Base-by-base conservation (phyloP, 2,113 vertebrate genomes). In the Dolichallabes microphthalmus region DNA sequence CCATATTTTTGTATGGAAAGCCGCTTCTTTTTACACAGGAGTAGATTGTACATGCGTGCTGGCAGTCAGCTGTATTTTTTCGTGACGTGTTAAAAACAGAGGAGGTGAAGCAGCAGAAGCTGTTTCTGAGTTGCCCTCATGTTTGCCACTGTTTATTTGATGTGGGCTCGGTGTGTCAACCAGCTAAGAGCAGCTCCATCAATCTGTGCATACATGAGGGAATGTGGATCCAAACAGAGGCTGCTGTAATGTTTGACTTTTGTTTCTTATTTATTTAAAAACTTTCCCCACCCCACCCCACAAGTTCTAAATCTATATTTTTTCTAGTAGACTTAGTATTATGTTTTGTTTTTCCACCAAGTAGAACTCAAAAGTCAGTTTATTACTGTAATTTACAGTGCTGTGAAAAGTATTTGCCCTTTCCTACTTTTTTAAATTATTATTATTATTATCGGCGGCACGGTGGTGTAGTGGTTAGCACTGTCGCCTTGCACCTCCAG, bases 131-230 rank as follows among this genome's bases (percentile, higher is more conserved):
- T 79, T 79, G 76, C 76, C 76, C 76, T 79, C 76, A 60, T 79
- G 55, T 80, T 60, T 80, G 77, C 77, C 77, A 35, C 22, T 15
- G 77, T 80, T 80, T 80, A 80, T 80, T 61, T 61, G 77, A 80
- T 80, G 77, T 80, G 55, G 77, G 77, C 57, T 80, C 25, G 32
- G 30, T n/a, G 77, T 61, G 57, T 61, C 77, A 80, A 61, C 77
- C 25, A 27, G 50, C 81, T 80, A 69, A 60, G 81, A 73, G 64
- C 63, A 52, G 76, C 73, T 73, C 75, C 27, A 58, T 86, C 74
- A 88, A 86, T 83, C 81, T 80, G 73, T 58, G 25, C 50, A 57
- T 53, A 32, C 27, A 50, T 45, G n/a, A 78, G 74, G 52, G 63
- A 27, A 74, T 57, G 60, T 45, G 30, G 30, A 84, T 53, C 85